Evolutionary conservation across 2,888 invertebrate species (phyloP).

Genomic region (Cosmia trapezina): DNA sequence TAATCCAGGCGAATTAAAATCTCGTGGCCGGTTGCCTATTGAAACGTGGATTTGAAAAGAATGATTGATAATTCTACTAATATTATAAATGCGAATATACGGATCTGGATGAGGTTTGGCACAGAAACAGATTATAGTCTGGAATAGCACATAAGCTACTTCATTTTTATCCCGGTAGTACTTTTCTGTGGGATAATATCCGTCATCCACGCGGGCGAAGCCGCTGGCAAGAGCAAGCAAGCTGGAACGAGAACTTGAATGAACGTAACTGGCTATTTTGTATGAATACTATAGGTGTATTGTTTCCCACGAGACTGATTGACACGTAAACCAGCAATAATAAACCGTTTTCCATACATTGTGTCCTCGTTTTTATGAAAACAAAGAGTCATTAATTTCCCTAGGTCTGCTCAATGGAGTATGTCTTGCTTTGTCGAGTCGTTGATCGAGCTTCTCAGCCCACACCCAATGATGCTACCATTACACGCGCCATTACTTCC

Average conservation of each 20-base stretch:
- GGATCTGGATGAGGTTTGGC: no score
- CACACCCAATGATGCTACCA: conserved; percentile 81
- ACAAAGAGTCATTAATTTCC: conserved; percentile 72
- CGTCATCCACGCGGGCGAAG: no score
- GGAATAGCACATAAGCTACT: no score
- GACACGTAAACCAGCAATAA: conserved; percentile 22
- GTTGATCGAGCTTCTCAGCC: conserved; percentile 69
- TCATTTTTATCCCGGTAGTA: neutral
- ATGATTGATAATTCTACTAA: neutral
- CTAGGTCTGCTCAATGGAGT: conserved; percentile 73
- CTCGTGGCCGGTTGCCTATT: no score
- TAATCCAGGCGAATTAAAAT: conserved; percentile 7
- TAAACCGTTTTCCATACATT: conserved; percentile 40
- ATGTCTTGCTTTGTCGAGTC: conserved; percentile 74
- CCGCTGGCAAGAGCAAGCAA: neutral
- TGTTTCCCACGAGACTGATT: conserved; percentile 32
- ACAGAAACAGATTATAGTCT: no score
- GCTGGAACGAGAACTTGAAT: neutral
- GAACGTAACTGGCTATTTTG: neutral
- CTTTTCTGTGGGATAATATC: no score
- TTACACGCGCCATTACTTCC: conserved; percentile 86
- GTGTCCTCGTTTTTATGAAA: conserved; percentile 58
- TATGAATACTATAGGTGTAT: neutral
- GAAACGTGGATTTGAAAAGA: conserved; percentile 7
- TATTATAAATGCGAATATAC: no score